Evolutionary conservation across 2,888 invertebrate genomes (phyloP).

Genomic region (Endotricha flammealis): DNA sequence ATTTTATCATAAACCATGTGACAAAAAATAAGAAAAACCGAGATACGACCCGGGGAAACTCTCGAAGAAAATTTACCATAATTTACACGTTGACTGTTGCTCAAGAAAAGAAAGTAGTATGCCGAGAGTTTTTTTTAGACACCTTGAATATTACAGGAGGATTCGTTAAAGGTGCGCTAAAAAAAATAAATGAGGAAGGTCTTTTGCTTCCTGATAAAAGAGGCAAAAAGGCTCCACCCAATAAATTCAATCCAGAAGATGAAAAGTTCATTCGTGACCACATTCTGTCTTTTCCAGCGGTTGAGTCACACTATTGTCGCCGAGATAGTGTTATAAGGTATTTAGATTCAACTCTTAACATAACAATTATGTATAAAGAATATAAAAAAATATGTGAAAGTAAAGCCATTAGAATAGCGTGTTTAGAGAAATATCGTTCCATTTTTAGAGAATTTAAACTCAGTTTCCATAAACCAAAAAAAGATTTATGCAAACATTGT

Average conservation of each 20-base stretch:
- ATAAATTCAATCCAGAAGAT: conserved; percentile 16
- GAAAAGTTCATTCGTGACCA: conserved; percentile 18
- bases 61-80: conserved; percentile 3
- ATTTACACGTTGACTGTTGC: conserved; percentile 1
- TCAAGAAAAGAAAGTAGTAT: neutral
- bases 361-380: too few species aligned
- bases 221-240: conserved; percentile 15
- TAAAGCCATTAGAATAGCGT: conserved; percentile 13
- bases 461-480: conserved; percentile 3
- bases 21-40: neutral
- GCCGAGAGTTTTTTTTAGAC: too few species aligned
- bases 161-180: conserved; percentile 19
- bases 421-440: conserved; percentile 20
- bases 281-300: conserved; percentile 18
- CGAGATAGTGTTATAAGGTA: conserved; percentile 12
- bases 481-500: conserved; percentile 4
- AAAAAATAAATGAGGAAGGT: conserved; percentile 12
- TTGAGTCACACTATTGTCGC: conserved; percentile 18
- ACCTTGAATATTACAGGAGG: conserved; percentile 5
- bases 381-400: conserved; percentile 18
- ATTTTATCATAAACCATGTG: neutral
- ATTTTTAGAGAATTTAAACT: too few species aligned
- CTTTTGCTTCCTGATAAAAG: conserved; percentile 19
- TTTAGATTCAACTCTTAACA: conserved; percentile 20
- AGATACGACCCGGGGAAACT: conserved; percentile 2